A percentile compares a stretch with the other conserved stretches of the same genome.
phyloP scores from a whole-genome alignment of 2,888 invertebrate genomes.

The Perdita meconis region DNA sequence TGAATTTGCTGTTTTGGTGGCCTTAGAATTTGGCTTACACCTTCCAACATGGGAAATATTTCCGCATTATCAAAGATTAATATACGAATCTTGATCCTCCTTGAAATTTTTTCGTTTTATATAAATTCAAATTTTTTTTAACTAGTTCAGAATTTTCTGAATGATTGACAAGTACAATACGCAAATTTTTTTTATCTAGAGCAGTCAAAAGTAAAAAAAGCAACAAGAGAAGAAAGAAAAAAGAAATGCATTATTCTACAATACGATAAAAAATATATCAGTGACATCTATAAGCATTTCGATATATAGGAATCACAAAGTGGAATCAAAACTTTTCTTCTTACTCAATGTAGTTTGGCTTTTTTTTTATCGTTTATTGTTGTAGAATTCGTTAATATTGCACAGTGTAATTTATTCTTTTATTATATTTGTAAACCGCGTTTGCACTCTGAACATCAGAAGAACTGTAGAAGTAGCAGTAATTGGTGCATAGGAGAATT shows the following conservation, averaged over 20 bases:
- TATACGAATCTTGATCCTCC: constrained; percentile 94
- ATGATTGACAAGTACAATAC: constrained; percentile 41
- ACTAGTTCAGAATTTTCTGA: constrained; percentile 23
- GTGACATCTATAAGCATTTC: constrained; percentile 19
- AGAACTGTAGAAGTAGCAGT: background rate
- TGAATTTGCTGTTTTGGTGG: constrained; percentile 97
- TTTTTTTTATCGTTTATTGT: constrained; percentile 15
- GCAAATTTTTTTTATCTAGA: constrained; percentile 22
- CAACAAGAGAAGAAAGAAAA: constrained; percentile 1
- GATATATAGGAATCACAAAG: constrained; percentile 15
- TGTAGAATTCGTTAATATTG: too few relatives aligned
- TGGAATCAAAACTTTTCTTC: constrained; percentile 11
- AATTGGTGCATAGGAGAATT: constrained; percentile 15
- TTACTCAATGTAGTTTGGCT: constrained; percentile 9
- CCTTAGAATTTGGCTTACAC: constrained; percentile 97
- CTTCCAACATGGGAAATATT: constrained; percentile 96
- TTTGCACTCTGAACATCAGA: constrained; percentile 7
- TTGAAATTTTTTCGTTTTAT: constrained; percentile 47
- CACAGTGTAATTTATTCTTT: too few relatives aligned
- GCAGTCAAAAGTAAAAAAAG: constrained; percentile 22
- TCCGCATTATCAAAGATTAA: constrained; percentile 97
- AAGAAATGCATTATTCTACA: constrained; percentile 25
- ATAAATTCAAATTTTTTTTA: constrained; percentile 49
- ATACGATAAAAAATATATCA: constrained; percentile 17
- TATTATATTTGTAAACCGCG: too few relatives aligned